Conservation (phyloP, 2,888 invertebrate species). For the Bimastos eiseni region DNA sequence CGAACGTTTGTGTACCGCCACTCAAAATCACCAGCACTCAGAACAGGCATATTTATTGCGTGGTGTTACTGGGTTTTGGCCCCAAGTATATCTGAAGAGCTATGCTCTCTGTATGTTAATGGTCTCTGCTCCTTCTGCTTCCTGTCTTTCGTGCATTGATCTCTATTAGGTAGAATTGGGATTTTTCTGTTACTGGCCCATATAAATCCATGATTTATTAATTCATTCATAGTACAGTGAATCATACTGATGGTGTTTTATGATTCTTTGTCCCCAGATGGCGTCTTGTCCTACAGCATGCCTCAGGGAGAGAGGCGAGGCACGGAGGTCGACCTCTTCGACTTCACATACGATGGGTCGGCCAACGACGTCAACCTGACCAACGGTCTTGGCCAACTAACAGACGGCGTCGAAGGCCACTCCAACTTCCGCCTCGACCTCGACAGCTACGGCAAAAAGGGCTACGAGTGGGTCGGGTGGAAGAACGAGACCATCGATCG, state of each 20-base stretch:
- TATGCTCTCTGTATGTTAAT: too few relatives aligned
- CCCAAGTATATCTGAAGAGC: too few relatives aligned
- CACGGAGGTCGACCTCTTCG: constrained; percentile 79
- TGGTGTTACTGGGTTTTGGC: too few relatives aligned
- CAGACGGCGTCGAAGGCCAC: constrained; percentile 79
- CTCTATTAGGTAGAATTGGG: too few relatives aligned
- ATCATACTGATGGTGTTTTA: not conserved
- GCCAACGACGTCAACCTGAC: constrained; percentile 64
- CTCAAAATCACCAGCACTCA: too few relatives aligned
- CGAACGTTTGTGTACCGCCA: too few relatives aligned
- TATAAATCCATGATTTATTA: too few relatives aligned
- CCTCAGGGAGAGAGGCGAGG: constrained; percentile 83
- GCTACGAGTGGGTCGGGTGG: constrained; percentile 89
- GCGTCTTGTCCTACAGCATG: constrained; percentile 83
- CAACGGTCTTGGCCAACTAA: constrained; percentile 80
- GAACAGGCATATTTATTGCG: too few relatives aligned
- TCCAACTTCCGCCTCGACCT: constrained; percentile 74
- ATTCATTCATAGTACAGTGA: too few relatives aligned
- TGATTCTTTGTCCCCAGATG: constrained; percentile 68
- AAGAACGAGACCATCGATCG: constrained; percentile 58
- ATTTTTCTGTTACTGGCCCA: too few relatives aligned
- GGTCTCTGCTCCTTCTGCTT: too few relatives aligned
- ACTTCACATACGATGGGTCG: constrained; percentile 80
- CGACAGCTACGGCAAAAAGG: constrained; percentile 62
- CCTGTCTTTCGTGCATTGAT: too few relatives aligned